Evolutionary conservation across 2,797 vertebrate genomes (phyloP), one percentile per base, ranked within the genome.

Genomic region (Simalia tracyae): DNA sequence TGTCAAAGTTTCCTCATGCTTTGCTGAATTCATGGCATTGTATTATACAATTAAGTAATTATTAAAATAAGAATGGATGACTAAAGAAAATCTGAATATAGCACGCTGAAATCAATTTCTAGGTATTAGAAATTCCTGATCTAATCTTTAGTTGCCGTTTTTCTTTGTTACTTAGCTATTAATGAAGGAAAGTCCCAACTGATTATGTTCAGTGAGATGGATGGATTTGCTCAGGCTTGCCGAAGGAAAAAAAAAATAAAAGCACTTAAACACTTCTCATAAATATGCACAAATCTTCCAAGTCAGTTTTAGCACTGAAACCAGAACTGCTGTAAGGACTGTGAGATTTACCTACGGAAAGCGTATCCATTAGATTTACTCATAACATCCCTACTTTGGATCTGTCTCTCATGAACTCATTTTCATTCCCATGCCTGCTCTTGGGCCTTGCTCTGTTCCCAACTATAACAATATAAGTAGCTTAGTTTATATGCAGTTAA

Each of bases 41-140:
- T 89, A 90, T 86, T 92, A 10, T 95, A 10, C 22, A 54, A 86
- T 89, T 50, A 12, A 60, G 36, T 84, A 15, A 64, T 92, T 64
- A 50, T 81, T 84, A 90, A 36, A 81, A 60, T 60, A 91, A 81
- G 89, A 87, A 84, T 46, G 93, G 92, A 64, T 86, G 88, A 93
- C 76, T 93, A 90, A 91, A 72, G 91, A 93, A 91, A 90, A 94
- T 92, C 1, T 89, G 91, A 61, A 60, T 86, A 84, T 57, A 66
- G 93, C 56, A 72, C 68, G 81, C 64, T 94, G 76, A 93, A 91
- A 91, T 93, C 72, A 60, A 89, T 64, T 3, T 42, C 42, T 42
- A 42, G 0, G 9, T 94, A 94, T 93, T 94, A 93, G 94, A 89
- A 93, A 90, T 90, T 94, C 93, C 64, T 93, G 85, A 91, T 92